phyloP scores from a whole-genome alignment of 2,888 invertebrate species.

The Napeogenes inachia region DNA sequence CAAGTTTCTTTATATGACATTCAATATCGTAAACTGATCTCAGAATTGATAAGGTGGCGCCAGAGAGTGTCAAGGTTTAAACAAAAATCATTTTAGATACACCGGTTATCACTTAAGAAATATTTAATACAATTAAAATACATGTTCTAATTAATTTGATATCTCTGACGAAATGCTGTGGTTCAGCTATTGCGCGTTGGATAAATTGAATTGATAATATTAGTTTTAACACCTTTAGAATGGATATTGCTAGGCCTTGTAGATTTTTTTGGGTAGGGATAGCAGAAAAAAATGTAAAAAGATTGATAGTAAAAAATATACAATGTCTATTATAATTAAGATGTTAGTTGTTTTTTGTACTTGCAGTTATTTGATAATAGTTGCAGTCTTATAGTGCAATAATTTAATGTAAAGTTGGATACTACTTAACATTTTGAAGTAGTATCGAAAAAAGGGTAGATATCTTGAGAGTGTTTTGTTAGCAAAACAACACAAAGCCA shows the following conservation, averaged over 20 bases:
- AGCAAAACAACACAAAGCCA: too few species aligned
- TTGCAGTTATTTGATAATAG: too few species aligned
- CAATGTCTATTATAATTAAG: too few species aligned
- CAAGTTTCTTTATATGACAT: slow-evolving; percentile 16
- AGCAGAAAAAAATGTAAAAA: too few species aligned
- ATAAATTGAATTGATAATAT: slow-evolving; percentile 59
- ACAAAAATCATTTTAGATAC: slow-evolving; percentile 32
- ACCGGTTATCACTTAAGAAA: slow-evolving; percentile 22
- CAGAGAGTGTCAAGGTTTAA: slow-evolving; percentile 31
- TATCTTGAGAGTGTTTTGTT: too few species aligned
- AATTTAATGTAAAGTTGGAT: too few species aligned
- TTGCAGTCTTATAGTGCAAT: too few species aligned
- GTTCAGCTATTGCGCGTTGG: slow-evolving; percentile 36
- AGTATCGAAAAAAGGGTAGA: too few species aligned
- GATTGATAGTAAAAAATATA: too few species aligned
- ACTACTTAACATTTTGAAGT: too few species aligned
- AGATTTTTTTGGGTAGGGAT: too few species aligned
- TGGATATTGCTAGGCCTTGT: neutral
- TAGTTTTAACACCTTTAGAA: slow-evolving; percentile 30
- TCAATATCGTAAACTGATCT: slow-evolving; percentile 24
- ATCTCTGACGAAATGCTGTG: slow-evolving; percentile 56
- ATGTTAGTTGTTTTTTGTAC: too few species aligned
- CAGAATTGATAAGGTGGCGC: slow-evolving; percentile 25
- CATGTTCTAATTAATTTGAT: slow-evolving; percentile 60
- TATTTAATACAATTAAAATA: slow-evolving; percentile 51